These are phyloP conservation scores for Pteronura brasiliensis DNA, from an alignment of 2,113 vertebrate species.

Conservation along the genomic window DNA sequence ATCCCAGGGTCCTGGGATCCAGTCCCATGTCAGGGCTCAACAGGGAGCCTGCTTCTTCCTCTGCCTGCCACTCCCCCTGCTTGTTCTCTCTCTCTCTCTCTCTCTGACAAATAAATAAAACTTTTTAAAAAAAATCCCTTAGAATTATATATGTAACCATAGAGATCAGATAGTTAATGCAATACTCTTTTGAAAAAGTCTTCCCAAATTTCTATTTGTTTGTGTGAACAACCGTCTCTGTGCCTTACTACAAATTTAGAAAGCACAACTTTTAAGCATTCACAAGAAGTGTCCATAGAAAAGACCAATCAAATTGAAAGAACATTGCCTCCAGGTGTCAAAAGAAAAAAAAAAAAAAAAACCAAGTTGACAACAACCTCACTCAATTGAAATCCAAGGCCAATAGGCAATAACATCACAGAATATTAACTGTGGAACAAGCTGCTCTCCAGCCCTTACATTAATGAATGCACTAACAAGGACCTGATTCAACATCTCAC, in stretches of 20 bases:
- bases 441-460: background rate
- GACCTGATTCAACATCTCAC: background rate
- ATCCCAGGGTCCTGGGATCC: too few species aligned
- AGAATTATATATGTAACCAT: background rate
- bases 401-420: background rate
- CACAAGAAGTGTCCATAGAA: background rate
- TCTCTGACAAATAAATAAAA: background rate
- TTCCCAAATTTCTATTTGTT: background rate
- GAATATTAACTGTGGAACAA: background rate
- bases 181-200: background rate
- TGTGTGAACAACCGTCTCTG: background rate
- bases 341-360: background rate
- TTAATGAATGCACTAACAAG: background rate
- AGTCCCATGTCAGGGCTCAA: too few species aligned
- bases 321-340: background rate
- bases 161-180: background rate
- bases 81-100: background rate
- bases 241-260: background rate
- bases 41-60: too few species aligned
- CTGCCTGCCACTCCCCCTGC: too few species aligned
- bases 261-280: background rate
- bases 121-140: background rate
- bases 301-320: background rate
- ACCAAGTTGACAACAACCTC: background rate
- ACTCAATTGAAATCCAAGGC: background rate